Evolutionary conservation across 2,113 vertebrate species (phyloP).

Genomic region (Platysteira castanea): DNA sequence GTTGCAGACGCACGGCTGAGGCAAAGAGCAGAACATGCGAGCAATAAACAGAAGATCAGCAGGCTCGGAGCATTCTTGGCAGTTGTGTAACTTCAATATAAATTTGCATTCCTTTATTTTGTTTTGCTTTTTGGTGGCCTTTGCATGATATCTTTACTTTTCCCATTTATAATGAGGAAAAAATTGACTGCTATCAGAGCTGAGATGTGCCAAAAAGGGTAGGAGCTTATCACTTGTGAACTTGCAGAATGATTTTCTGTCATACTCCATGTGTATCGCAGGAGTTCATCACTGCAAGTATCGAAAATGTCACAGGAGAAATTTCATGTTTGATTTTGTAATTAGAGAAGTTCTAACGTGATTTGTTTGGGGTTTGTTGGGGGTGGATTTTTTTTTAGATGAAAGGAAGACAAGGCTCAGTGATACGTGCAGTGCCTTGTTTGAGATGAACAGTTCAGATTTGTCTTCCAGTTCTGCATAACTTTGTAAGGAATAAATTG

Average conservation of each 20-base stretch:
- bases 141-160: background rate
- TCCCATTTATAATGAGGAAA: background rate
- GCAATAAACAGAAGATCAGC: background rate
- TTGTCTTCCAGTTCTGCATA: background rate
- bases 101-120: slow-evolving; percentile 22
- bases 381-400: background rate
- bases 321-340: background rate
- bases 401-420: background rate
- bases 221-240: slow-evolving; percentile 16
- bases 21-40: background rate
- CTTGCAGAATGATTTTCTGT: slow-evolving; percentile 1
- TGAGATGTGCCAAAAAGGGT: background rate
- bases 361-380: background rate
- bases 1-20: background rate
- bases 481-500: background rate
- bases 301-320: background rate
- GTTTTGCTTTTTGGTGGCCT: slow-evolving; percentile 33
- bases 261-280: background rate
- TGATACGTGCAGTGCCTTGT: background rate
- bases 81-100: background rate
- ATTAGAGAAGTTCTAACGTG: background rate
- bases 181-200: slow-evolving; percentile 1
- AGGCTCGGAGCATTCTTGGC: background rate
- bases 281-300: background rate
- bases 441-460: background rate